Base-by-base conservation (phyloP, 2,113 vertebrate genomes). In the Craseonycteris thonglongyai region DNA sequence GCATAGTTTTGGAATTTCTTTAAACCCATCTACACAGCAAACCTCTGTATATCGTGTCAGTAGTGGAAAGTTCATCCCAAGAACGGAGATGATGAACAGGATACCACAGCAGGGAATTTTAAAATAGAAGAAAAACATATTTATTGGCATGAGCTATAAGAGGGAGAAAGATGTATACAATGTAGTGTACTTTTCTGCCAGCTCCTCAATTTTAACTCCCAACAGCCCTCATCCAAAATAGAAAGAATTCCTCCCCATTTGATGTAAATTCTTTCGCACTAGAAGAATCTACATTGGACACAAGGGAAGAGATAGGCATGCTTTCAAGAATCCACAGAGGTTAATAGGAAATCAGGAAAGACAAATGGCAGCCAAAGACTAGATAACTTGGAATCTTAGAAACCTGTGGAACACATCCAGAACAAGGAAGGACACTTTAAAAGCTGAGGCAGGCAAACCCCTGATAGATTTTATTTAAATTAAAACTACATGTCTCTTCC, bases 261-360 rank as follows among this genome's bases (percentile, higher is more conserved):
- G 85, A 95, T 85, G 75, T 68, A 95, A 95, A 95, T 98, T 88
- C 47, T 93, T 97, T 80, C 88, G 63, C 88, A 15, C 1, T 6
- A 72, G 84, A 96, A 96, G 93, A 96, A 97, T 96, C 79, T 87
- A 92, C 51, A 85, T n/a, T 96, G 97, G 95, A 97, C 63, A 87
- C 68, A 84, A 95, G 93, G 71, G 93, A 95, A 87, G 96, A 91
- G 91, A 96, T 80, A 96, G 86, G 71, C 88, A 94, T 47, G 33
- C 30, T 96, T 97, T 97, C 93, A 97, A 96, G 89, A 96, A 97
- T 98, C 96, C 92, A 63, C 47, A 65, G 74, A 89, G 0, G 0
- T 74, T 94, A 88, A 40, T 22, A 93, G 89, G 91, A 96, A 97
- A 97, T 96, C 59, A 92, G 40, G 22, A 66, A 71, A 81, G 97